Base-by-base conservation (phyloP, 2,113 vertebrate species). In the Hemicordylus capensis region DNA sequence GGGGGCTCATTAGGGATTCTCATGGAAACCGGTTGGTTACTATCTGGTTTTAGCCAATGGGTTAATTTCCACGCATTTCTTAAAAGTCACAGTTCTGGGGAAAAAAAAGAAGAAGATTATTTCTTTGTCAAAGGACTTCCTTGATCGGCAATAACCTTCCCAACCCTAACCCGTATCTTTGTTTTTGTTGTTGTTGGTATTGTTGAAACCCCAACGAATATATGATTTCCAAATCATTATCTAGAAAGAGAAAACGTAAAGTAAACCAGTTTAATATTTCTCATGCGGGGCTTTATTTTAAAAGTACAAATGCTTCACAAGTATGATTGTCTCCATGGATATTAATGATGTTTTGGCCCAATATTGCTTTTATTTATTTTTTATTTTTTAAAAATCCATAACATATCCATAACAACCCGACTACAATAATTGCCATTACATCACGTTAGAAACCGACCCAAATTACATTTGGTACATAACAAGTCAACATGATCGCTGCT, bases 391-490 rank as follows among this genome's bases (percentile, higher is more conserved):
- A 59, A n/a, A 51, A n/a, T 66, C 14, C 22, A 22, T n/a, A 42
- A 72, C 28, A 37, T 58, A n/a, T 34, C 37, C 34, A 63, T 90
- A 85, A 78, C 86, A 93, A 9, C 59, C 54, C 56, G 84, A 84
- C 73, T 80, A 87, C 91, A 93, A 85, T 83, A 54, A 88, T 92
- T 88, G 42, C n/a, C 24, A 39, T 89, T 48, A 76, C 79, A 76
- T 82, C 69, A 82, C 28, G 39, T 79, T 80, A 66, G 86, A 91
- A 80, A 91, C 56, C 64, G 76, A 92, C 31, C 81, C 81, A 92
- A 76, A 1, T 0, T 88, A 89, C 63, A 3, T 46, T n/a, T 58
- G 84, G 48, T 86, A 75, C 85, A 83, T 74, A 88, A 85, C n/a
- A n/a, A n/a, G 88, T 79, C 81, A 87, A 75, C 70, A 90, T 80